Evolutionary conservation across 2,797 vertebrate genomes (phyloP), one percentile per base, ranked within the genome.

Genomic region (Tiaroga cobitis): DNA sequence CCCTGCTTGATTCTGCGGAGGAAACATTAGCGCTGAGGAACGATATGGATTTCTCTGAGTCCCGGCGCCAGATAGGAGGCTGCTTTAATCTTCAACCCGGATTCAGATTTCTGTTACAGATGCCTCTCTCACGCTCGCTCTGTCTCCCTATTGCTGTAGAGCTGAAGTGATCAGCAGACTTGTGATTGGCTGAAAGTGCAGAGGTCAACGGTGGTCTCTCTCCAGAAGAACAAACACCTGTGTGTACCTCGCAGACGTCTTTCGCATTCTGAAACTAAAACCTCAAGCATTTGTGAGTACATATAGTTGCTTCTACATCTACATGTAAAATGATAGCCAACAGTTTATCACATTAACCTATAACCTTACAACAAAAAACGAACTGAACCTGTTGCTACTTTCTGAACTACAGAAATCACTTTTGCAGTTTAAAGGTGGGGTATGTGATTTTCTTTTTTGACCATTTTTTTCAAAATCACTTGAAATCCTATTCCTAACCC

Each of bases 21-120:
- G 89, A 91, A 92, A 94, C 90, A 92, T 92, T 92, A 93, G 89
- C 63, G 15, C 69, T 69, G 88, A 92, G 76, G 88, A 88, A 89
- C 86, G 87, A 89, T 90, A 88, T 90, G 86, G 81, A 84, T 92
- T 93, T 93, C 91, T 90, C 90, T 61, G 77, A 89, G 87, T 80
- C 85, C 89, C 85, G 85, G 91, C 46, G 77, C 91, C 87, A 89
- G 90, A 84, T 89, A 87, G 87, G 87, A 90, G 90, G 88, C 78
- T 39, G 80, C 91, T 93, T 94, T 93, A 86, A 93, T 93, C 91
- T 92, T 91, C 88, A 49, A 80, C 73, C 76, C 70, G 63, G 86
- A 88, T 90, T 80, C 69, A 80, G 84, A 89, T 90, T n/a, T 1
- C 70, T 88, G 75, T 81, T 89, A 83, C 86, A 73, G 67, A 80